A percentile compares a stretch with the other conserved stretches of the same genome.
Evolutionary conservation across 2,888 invertebrate species (phyloP).

Genomic region (Epinotia bilunana): DNA sequence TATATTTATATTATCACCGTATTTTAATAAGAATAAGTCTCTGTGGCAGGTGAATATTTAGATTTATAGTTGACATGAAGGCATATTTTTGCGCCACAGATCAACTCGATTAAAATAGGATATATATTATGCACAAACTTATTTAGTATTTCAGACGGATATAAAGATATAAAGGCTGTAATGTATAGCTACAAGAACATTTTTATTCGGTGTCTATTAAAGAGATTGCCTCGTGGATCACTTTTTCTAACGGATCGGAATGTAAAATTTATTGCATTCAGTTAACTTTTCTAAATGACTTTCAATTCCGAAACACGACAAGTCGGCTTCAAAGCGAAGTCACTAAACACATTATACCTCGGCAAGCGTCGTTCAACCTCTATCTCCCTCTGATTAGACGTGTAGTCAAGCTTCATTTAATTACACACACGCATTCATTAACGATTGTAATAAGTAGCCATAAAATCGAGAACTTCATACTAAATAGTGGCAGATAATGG

Average conservation of each 20-base stretch:
- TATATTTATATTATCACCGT: constrained; percentile 54
- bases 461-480: constrained; percentile 52
- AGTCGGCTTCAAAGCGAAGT: constrained; percentile 56
- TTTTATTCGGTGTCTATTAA: constrained; percentile 46
- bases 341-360: constrained; percentile 48
- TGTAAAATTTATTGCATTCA: constrained; percentile 74
- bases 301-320: constrained; percentile 68
- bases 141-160: constrained; percentile 7
- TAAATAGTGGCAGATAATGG: constrained; percentile 44
- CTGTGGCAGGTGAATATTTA: constrained; percentile 60
- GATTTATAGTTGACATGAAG: constrained; percentile 54
- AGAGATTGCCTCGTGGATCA: constrained; percentile 55
- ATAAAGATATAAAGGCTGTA: constrained; percentile 22
- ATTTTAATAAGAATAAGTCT: constrained; percentile 58
- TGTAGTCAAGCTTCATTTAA: constrained; percentile 49
- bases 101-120: not conserved
- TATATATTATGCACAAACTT: constrained; percentile 3
- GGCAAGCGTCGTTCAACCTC: constrained; percentile 49
- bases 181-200: constrained; percentile 28
- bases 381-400: constrained; percentile 48
- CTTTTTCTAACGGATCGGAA: constrained; percentile 68
- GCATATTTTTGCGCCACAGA: not conserved
- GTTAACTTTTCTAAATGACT: constrained; percentile 71
- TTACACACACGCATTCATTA: constrained; percentile 51
- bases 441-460: constrained; percentile 50